A percentile compares a stretch with the other conserved stretches of the same genome.
phyloP scores from a whole-genome alignment of 2,113 vertebrate genomes.

The Holacanthus passer region DNA sequence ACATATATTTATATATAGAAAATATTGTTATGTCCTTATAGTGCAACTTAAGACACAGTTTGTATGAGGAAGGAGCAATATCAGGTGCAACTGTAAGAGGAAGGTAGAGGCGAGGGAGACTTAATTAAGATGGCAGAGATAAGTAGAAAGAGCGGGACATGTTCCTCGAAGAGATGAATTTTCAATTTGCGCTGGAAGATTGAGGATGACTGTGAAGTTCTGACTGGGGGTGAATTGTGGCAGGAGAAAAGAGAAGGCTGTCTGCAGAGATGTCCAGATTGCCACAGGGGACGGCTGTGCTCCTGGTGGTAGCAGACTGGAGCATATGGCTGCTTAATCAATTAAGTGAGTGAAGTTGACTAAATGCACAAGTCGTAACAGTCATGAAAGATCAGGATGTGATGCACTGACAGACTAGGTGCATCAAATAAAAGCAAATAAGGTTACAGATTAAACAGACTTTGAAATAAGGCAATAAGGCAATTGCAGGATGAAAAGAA shows the following conservation, averaged over 20 bases:
- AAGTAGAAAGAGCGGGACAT: conserved; percentile 12
- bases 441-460: no score
- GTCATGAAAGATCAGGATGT: neutral
- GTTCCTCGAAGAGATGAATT: conserved; percentile 42
- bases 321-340: neutral
- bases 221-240: conserved; percentile 13
- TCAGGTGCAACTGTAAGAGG: conserved; percentile 23
- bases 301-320: conserved; percentile 1
- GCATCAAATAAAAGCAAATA: no score
- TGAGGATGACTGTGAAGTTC: conserved; percentile 42
- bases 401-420: neutral
- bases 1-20: neutral
- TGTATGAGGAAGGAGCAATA: conserved; percentile 20
- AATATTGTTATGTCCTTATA: neutral
- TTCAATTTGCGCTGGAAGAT: conserved; percentile 42
- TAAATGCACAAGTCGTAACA: neutral
- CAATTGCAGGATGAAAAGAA: no score
- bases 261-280: conserved; percentile 31
- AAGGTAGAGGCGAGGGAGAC: conserved; percentile 25
- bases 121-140: conserved; percentile 65
- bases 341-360: neutral
- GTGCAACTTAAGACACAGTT: conserved; percentile 5
- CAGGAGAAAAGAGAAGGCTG: neutral
- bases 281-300: neutral
- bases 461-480: no score